Conservation (phyloP, 2,888 invertebrate genomes). For the Temnothorax ravouxi region DNA sequence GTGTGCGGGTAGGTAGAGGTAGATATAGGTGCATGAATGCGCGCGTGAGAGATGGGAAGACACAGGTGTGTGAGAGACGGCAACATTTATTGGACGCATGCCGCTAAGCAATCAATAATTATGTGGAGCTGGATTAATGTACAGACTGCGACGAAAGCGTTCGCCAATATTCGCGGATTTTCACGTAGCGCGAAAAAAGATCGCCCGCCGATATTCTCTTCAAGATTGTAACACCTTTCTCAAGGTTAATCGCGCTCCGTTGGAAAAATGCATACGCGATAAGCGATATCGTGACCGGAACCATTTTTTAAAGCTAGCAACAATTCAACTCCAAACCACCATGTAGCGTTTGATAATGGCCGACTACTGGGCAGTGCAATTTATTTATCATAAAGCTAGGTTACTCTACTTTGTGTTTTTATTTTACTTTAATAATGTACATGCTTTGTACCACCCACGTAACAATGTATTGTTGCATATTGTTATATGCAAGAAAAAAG, state of each 20-base stretch:
- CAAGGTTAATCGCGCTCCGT: conserved; percentile 20
- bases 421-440: conserved; percentile 7
- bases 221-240: conserved; percentile 13
- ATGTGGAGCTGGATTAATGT: conserved; percentile 74
- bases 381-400: conserved; percentile 6
- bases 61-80: conserved; percentile 59
- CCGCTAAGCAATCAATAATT: conserved; percentile 75
- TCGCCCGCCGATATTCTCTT: neutral
- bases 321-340: conserved; percentile 25
- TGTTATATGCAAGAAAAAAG: neutral
- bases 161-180: conserved; percentile 47
- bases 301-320: conserved; percentile 4
- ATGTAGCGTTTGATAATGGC: conserved; percentile 10
- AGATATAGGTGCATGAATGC: conserved; percentile 14
- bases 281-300: conserved; percentile 27
- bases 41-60: neutral
- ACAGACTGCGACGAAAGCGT: conserved; percentile 64
- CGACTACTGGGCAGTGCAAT: neutral
- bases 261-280: conserved; percentile 23
- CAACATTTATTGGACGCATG: conserved; percentile 74
- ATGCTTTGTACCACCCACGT: neutral
- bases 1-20: neutral
- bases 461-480: neutral
- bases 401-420: neutral
- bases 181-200: neutral